A percentile compares a stretch with the other conserved stretches of the same genome.
Conservation (phyloP, 2,797 vertebrate genomes). For the Spinibarbus caldwelli region DNA sequence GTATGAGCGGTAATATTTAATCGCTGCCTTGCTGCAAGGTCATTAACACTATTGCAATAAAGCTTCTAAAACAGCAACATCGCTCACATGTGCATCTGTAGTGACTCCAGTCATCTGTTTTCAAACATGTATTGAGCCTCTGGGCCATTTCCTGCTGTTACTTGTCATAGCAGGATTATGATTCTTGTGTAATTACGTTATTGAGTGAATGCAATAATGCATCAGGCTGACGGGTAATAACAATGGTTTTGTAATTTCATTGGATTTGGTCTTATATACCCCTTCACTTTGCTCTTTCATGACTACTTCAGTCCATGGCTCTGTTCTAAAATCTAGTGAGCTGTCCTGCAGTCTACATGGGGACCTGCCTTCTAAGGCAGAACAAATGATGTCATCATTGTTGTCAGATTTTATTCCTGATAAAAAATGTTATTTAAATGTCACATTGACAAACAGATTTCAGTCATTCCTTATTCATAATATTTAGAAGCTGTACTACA, state of each 20-base stretch:
- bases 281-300: neutral
- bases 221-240: neutral
- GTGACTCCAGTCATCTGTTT: constrained; percentile 9
- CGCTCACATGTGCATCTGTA: neutral
- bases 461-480: neutral
- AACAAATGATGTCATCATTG: neutral
- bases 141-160: constrained; percentile 10
- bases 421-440: neutral
- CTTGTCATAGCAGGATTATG: neutral
- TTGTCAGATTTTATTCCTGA: neutral
- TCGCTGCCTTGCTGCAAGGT: neutral
- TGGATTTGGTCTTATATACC: neutral
- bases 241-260: neutral
- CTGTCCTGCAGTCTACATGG: neutral
- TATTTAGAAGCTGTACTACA: neutral
- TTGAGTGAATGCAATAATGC: constrained; percentile 23
- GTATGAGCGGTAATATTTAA: neutral
- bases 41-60: neutral
- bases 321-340: neutral
- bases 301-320: neutral
- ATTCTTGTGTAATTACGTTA: constrained; percentile 1
- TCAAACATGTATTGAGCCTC: constrained; percentile 1
- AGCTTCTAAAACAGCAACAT: neutral
- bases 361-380: neutral
- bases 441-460: neutral